Base-by-base conservation (phyloP, 2,797 vertebrate genomes). In the Lateolabrax maculatus region DNA sequence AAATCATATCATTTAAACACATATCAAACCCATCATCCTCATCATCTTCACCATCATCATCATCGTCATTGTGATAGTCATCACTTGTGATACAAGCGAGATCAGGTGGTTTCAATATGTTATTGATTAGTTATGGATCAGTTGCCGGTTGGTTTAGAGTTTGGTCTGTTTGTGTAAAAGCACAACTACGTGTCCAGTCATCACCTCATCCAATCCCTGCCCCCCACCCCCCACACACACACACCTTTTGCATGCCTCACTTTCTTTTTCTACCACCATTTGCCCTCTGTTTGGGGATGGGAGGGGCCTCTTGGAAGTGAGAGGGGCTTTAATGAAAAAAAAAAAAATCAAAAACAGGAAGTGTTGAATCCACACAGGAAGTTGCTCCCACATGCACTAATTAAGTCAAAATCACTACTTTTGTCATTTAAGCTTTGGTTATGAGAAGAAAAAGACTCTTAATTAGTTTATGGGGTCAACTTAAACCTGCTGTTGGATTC, bases 131-230 rank as follows among this genome's bases (percentile, higher is more conserved):
- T 84, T 85, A 69, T 87, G 16, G 57, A 77, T 88, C 80, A 62
- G 88, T 90, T 81, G 84, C 83, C 3, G 74, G 87, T 89, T 85
- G 92, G 90, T 90, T 92, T 77, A 79, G 57, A 74, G 87, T 89
- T 91, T 87, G 84, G 79, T 93, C 84, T 89, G 84, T 92, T 90
- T 92, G 86, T 89, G 87, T 92, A 92, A 90, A 94, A 93, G 93
- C 92, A 94, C 90, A 92, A 93, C 79, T 77, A 23, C 25, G 56
- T 71, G 68, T 91, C 83, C 67, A 48, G 71, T 80, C 87, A 84
- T 86, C 60, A 57, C 25, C 13, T 63, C 77, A 69, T 75, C 81
- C 15, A 25, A 71, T 67, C n/a, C 9, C 69, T 27, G 31, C 63
- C 70, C 43, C 31, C 37, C 5, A 6, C 53, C 15, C 27, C 46